Evolutionary conservation across 2,888 invertebrate genomes (phyloP).

Genomic region (Diogma glabrata): DNA sequence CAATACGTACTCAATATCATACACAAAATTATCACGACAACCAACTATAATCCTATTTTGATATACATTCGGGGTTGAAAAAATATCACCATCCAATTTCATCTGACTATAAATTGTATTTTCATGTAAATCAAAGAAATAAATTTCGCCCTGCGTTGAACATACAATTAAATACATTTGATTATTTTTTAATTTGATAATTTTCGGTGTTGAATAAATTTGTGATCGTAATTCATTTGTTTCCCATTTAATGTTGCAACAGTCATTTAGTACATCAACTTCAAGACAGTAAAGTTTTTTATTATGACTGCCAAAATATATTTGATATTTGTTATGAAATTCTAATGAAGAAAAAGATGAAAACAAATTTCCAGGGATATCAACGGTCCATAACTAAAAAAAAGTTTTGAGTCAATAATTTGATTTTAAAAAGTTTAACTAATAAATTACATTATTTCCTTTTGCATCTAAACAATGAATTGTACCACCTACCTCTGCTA

Average conservation of each 20-base stretch:
- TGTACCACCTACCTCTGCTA: constrained; percentile 37
- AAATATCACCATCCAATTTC: constrained; percentile 52
- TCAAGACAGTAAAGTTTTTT: constrained; percentile 50
- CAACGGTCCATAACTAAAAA: too few relatives aligned
- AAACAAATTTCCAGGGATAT: too few relatives aligned
- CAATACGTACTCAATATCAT: too few relatives aligned
- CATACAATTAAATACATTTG: constrained; percentile 40
- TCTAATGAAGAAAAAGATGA: too few relatives aligned
- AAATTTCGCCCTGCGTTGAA: constrained; percentile 52
- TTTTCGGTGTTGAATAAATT: constrained; percentile 57
- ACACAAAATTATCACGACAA: too few relatives aligned
- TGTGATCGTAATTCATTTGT: constrained; percentile 40
- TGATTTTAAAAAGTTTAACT: too few relatives aligned
- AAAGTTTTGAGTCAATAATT: too few relatives aligned
- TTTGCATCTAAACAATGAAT: constrained; percentile 42
- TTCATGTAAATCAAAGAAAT: constrained; percentile 40
- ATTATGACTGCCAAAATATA: constrained; percentile 64
- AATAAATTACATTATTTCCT: constrained; percentile 43
- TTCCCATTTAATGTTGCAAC: constrained; percentile 42
- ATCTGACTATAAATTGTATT: constrained; percentile 39
- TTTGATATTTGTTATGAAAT: constrained; percentile 31
- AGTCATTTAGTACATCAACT: constrained; percentile 35
- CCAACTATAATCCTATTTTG: too few relatives aligned
- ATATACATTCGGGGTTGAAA: constrained; percentile 75
- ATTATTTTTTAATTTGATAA: constrained; percentile 31